phyloP scores from a whole-genome alignment of 1,140 invertebrate species.

The Meloidogyne hapla region DNA sequence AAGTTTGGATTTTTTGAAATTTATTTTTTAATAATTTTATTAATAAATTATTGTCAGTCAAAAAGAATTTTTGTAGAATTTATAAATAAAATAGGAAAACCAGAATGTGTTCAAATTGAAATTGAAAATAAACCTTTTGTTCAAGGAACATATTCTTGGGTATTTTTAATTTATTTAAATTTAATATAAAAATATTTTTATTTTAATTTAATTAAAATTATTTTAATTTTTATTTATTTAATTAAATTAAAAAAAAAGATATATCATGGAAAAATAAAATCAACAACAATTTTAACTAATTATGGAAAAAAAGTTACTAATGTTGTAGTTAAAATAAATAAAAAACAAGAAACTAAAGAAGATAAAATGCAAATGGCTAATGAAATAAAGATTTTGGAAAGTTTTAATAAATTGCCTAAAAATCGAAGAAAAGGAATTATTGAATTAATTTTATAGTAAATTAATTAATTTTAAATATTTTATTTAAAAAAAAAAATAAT shows the following conservation, averaged over 20 bases:
- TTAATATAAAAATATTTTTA: not conserved
- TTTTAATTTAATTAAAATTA: too few species aligned
- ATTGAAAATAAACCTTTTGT: not conserved
- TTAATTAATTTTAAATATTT: too few species aligned
- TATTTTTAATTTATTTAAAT: not conserved
- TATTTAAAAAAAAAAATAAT: too few species aligned
- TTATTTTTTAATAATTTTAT: not conserved
- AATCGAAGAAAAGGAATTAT: not conserved
- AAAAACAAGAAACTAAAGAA: not conserved
- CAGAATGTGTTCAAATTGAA: not conserved
- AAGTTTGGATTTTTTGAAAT: not conserved
- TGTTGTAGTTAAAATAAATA: not conserved
- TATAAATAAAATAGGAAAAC: not conserved
- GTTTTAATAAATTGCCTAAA: not conserved
- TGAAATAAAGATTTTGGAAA: conserved; percentile 1
- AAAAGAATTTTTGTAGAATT: not conserved
- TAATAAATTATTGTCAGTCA: not conserved
- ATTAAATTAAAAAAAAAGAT: not conserved
- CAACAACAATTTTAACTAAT: not conserved
- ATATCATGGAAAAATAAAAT: not conserved
- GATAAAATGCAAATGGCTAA: not conserved
- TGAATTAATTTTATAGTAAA: not conserved
- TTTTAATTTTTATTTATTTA: too few species aligned
- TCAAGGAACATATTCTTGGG: not conserved
- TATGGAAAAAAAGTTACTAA: not conserved